Conservation (phyloP, 2,113 vertebrate genomes). For the Calonectris borealis region DNA sequence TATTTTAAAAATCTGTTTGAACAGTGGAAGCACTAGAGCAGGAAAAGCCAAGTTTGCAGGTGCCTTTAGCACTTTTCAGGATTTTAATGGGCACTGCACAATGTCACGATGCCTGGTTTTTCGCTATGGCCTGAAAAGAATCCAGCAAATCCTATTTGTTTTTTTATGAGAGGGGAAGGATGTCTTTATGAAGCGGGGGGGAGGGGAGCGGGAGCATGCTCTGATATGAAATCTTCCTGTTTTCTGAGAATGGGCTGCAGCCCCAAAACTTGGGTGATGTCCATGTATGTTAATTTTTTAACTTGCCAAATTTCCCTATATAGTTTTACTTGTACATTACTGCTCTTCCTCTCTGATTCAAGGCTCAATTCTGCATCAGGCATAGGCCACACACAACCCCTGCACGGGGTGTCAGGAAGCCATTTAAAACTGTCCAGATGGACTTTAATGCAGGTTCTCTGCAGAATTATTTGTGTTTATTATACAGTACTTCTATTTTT, state of each 20-base stretch:
- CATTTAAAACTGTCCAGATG: not conserved
- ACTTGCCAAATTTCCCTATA: not conserved
- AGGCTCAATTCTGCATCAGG: not conserved
- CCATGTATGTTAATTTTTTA: not conserved
- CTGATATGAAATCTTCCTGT: not conserved
- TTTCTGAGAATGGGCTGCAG: not conserved
- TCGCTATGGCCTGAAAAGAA: not conserved
- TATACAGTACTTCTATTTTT: not conserved
- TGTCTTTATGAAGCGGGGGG: not conserved
- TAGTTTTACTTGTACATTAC: not conserved
- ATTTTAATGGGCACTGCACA: not conserved
- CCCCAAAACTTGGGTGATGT: not conserved
- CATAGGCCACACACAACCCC: not conserved
- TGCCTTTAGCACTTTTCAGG: not conserved
- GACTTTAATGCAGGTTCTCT: not conserved
- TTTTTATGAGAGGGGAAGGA: not conserved
- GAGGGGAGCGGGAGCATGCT: not conserved
- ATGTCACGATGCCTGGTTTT: not conserved
- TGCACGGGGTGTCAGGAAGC: not conserved
- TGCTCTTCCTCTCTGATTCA: not conserved
- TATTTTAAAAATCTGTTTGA: not conserved
- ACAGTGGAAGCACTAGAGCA: not conserved
- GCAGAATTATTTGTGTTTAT: not conserved
- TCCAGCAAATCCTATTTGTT: not conserved
- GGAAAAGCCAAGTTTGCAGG: constrained; percentile 3